Evolutionary conservation across 2,797 vertebrate genomes (phyloP), one percentile per base, ranked within the genome.

Genomic region (Spinibarbus caldwelli): DNA sequence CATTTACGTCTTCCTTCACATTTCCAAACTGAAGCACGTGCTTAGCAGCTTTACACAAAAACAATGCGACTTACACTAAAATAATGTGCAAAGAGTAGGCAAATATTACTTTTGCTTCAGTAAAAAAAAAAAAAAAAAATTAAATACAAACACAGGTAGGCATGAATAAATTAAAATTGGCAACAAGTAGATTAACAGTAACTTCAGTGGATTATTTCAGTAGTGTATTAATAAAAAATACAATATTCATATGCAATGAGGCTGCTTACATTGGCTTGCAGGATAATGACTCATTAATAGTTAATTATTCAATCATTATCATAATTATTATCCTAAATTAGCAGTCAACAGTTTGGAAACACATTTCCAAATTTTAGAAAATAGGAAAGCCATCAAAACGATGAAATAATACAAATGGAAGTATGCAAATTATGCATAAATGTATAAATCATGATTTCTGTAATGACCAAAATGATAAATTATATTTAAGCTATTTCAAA

Each of bases 221-320:
- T 88, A 88, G 89, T 86, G 83, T 87, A 86, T 80, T 85, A 85
- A 86, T 85, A 87, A 84, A 87, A 86, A 89, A 85, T 89, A 82
- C 64, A 89, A 91, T 86, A 86, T 95, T 93, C 93, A 93, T 95
- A 94, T 83, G 89, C 90, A 43, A 93, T 89, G 93, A 94, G 92
- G 91, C 93, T 79, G 66, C 21, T 85, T 85, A 80, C 84, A 86
- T 86, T 84, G 86, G 78, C 82, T 73, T 88, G 70, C 86, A 80
- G 75, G 62, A 70, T 38, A 29, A 54, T 19, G 15, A 19, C 1
- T 19, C 62, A 66, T 66, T 41, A 7, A 45, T 52, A 52, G 52
- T 52, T 12, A 23, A 76, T 54, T 54, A 54, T 34, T 34, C 15
- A 76, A 54, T 34, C 29, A 75, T 75, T 36, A 75, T 76, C 4